Base-by-base conservation (phyloP, 1,140 invertebrate genomes). In the Littorina saxatilis region DNA sequence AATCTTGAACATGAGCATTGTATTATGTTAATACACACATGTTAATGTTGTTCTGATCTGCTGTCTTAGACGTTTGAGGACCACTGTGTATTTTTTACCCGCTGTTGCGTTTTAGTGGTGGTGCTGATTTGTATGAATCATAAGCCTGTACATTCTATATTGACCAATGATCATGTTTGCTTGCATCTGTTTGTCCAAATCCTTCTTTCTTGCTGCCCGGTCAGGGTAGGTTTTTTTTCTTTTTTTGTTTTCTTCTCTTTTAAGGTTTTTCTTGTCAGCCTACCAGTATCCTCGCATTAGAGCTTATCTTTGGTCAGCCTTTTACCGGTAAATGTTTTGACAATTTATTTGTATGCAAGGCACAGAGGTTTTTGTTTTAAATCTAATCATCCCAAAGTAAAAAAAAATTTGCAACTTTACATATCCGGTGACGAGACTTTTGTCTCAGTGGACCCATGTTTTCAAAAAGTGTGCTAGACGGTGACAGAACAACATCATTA, bases 361-460 rank as follows among this genome's bases (percentile, higher is more conserved):
- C 70, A 13, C 20, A 52, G 40, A 73, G 43, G 2, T 72, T 73
- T 73, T 72, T 20, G 7, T n/a, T n/a, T n/a, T n/a, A n/a, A n/a
- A n/a, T n/a, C n/a, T 39, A 1, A 11, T 73, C 23, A 73, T 52
- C 39, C 39, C 39, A 23, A 43, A 73, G 27, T 39, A 29, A 39
- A n/a, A n/a, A n/a, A n/a, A n/a, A n/a, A 50, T 73, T 72, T 73
- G 40, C 70, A 43, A 43, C 47, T 50, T 73, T 73, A 73, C 70
- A 73, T 73, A 73, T 73, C 70, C 70, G 70, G 70, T 73, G 70
- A 73, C 15, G 70, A 73, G 70, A 73, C 70, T 73, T 50, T 73
- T 73, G 70, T 73, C 70, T 73, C 70, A 2, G n/a, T 73, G 43
- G 37, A 73, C 66, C 66, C 35, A 66, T 32, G 35, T 13, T 35